These are phyloP conservation scores for Melanotus villosus DNA, from an alignment of 2,888 invertebrate genomes.

Conservation along the genomic window DNA sequence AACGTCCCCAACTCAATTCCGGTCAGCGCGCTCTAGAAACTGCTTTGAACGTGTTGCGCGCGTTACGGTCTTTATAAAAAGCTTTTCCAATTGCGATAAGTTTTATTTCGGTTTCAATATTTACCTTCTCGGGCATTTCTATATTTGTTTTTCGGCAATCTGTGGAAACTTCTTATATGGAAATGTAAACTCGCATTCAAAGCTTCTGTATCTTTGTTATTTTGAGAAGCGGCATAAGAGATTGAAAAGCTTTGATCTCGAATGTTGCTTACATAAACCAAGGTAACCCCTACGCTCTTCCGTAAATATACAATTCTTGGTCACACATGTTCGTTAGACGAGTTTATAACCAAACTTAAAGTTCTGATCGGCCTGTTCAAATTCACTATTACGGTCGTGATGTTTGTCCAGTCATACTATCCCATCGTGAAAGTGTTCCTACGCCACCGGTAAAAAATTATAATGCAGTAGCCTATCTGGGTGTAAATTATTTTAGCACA, in stretches of 20 bases:
- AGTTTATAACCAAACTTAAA: constrained; percentile 2
- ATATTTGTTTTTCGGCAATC: constrained; percentile 65
- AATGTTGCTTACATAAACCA: constrained; percentile 47
- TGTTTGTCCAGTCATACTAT: constrained; percentile 38
- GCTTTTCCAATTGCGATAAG: constrained; percentile 49
- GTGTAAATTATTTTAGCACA: too few species aligned
- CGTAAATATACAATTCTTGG: constrained; percentile 48
- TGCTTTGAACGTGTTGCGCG: constrained; percentile 26
- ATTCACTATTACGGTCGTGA: constrained; percentile 32
- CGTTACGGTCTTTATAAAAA: constrained; percentile 46
- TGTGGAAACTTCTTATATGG: constrained; percentile 60
- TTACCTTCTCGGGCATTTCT: constrained; percentile 52
- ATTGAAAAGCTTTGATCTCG: constrained; percentile 60
- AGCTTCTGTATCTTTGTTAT: constrained; percentile 54
- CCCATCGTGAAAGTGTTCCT: too few species aligned
- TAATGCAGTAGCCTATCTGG: too few species aligned
- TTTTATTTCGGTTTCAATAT: constrained; percentile 51
- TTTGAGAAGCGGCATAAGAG: constrained; percentile 50
- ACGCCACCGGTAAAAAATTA: too few species aligned
- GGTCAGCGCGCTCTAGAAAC: constrained; percentile 39
- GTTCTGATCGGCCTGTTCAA: constrained; percentile 6
- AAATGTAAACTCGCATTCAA: constrained; percentile 62
- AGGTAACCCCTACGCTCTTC: constrained; percentile 48
- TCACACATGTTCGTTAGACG: constrained; percentile 8
- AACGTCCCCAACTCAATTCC: constrained; percentile 43